Base-by-base conservation (phyloP, 2,888 invertebrate species). In the Carterocephalus palaemon region DNA sequence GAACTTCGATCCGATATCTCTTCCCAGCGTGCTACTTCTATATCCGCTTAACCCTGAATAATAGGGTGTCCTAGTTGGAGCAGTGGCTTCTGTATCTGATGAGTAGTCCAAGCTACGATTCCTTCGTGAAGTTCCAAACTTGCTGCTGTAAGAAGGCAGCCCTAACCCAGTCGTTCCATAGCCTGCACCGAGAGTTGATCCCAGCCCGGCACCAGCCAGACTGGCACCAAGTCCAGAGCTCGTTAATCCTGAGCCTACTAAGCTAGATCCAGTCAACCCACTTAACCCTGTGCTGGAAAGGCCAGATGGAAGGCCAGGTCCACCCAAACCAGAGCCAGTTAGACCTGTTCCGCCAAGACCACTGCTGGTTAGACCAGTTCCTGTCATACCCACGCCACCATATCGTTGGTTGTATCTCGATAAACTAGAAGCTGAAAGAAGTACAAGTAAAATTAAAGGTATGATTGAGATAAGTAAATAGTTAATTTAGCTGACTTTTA, bases 61-160 rank as follows among this genome's bases (percentile, higher is more conserved):
- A 67, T 95, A 93, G 38, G 93, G 92, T 55, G 87, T 72, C 50
- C 92, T 88, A 7, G 93, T 91, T 3, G 94, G 93, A 50, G 93
- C 93, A 0, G 94, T 94, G n/a, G 95, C 95, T 85, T 98, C 98
- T 0, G 98, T 97, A 70, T 98, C 98, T 36, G 97, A 97, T 13
- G 97, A 97, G 76, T 96, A 96, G 80, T 96, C 96, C 70, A 97
- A 84, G 54, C 93, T 93, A 59, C 95, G 88, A 61, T 94, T 92
- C 53, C 95, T 90, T 62, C 95, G 89, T 1, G 91, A 89, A 49
- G 94, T 84, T 3, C 93, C 87, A 56, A 88, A 89, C 59, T 86
- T 86, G 51, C 73, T 71, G 39, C 73, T 86, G 70, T 75, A 89
- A 56, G 70, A 88, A 63, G 77, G 63, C 26, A 85, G 49, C 13